A percentile compares a stretch with the other conserved stretches of the same genome.
Evolutionary conservation across 2,797 vertebrate species (phyloP).

Genomic region (Coranthus polyacanthus): DNA sequence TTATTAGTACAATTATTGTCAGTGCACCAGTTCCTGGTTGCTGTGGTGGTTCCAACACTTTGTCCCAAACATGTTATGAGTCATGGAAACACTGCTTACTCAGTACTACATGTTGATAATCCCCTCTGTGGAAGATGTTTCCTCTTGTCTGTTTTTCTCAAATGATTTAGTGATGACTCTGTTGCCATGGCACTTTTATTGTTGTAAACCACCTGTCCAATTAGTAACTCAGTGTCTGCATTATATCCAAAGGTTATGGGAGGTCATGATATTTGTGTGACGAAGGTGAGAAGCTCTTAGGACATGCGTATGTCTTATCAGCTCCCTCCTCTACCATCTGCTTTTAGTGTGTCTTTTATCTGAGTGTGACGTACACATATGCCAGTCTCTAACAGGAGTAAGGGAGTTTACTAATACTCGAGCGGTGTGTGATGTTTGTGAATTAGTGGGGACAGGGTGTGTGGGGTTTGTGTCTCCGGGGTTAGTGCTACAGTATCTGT

Average conservation of each 20-base stretch:
- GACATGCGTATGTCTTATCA: conserved; percentile 57
- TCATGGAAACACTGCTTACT: neutral
- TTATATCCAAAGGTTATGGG: conserved; percentile 33
- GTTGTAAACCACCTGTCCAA: conserved; percentile 48
- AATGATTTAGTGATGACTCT: neutral
- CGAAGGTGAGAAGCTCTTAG: conserved; percentile 7
- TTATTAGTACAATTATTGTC: too few species aligned
- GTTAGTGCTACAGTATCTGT: conserved; percentile 48
- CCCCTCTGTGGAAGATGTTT: neutral
- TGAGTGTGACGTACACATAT: conserved; percentile 21
- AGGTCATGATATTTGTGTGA: conserved; percentile 41
- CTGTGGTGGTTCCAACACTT: conserved; percentile 1
- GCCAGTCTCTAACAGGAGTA: conserved; percentile 9
- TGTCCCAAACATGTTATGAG: too few species aligned
- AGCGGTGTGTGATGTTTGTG: conserved; percentile 22
- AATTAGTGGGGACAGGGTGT: conserved; percentile 28
- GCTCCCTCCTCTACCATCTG: conserved; percentile 43
- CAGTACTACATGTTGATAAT: conserved; percentile 15
- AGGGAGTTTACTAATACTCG: conserved; percentile 35
- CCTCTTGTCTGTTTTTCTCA: neutral
- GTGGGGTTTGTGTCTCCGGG: conserved; percentile 26
- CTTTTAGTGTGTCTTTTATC: conserved; percentile 40
- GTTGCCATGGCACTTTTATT: neutral
- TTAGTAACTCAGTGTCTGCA: conserved; percentile 22
- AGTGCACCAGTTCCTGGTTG: neutral